Base-by-base conservation (phyloP, 2,113 vertebrate genomes). In the Lophotis ruficrista region DNA sequence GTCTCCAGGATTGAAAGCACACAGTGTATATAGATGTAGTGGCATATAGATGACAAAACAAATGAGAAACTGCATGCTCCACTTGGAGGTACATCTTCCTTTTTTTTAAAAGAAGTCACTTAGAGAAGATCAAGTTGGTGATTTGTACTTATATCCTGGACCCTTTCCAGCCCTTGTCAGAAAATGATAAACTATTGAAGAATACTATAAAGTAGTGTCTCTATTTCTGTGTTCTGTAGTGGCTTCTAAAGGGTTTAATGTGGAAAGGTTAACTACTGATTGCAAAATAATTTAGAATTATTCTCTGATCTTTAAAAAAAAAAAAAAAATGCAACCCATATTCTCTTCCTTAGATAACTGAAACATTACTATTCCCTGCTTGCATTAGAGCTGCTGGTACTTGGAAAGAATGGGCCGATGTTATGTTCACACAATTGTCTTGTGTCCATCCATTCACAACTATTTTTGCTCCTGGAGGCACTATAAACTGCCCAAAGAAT, bases 151-250 rank as follows among this genome's bases (percentile, higher is more conserved):
- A 70, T 9, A 92, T 54, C 45, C 73, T 66, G 71, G 90, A 76
- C 90, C 87, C 84, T 95, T 97, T 87, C 83, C 87, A 93, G 94
- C 84, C 71, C 87, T 89, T 93, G 96, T 95, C 95, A 95, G 77
- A 83, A 96, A 95, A 91, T 90, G 82, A 96, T 96, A 60, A 86
- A 94, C 95, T 95, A 96, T 45, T 92, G 95, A 97, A 94, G 90
- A 53, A 47, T 21, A 90, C 81, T 82, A 62, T 90, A 64, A 81
- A 91, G 88, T 85, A 58, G 60, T 78, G 87, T 84, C 92, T 96
- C 31, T 96, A 88, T 89, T 82, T 87, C 41, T 86, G 68, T 88
- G 58, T 78, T 93, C 41, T 75, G 66, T 57, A 83, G 71, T 87
- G 69, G 56, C 70, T 79, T 93, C 33, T 79, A 83, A 92, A 96